A percentile compares a stretch with the other conserved stretches of the same genome.
phyloP scores from a whole-genome alignment of 2,888 invertebrate species.

The Acleris emargana region DNA sequence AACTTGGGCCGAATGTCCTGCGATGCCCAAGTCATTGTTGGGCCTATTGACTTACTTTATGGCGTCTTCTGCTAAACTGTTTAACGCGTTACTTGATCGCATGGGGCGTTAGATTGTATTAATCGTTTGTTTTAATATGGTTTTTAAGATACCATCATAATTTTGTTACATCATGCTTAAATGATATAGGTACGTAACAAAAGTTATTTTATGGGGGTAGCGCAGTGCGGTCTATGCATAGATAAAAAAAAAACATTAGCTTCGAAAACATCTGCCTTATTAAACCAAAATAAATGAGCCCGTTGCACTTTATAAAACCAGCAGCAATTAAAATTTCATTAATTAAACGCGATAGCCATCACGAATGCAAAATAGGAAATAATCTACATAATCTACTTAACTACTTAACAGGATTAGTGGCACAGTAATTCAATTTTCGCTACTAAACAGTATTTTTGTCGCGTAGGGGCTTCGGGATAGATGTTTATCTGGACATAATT shows the following conservation, averaged over 20 bases:
- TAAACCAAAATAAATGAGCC: conserved; percentile 17
- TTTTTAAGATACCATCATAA: no score
- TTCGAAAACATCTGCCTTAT: not conserved
- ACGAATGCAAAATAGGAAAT: conserved; percentile 32
- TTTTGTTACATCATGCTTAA: no score
- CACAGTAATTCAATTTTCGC: conserved; percentile 61
- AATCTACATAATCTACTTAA: conserved; percentile 32
- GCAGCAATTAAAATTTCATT: conserved; percentile 32
- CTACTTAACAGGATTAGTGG: conserved; percentile 46
- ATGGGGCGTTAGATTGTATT: conserved; percentile 19
- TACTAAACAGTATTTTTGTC: conserved; percentile 59
- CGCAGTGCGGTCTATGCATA: no score
- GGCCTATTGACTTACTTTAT: conserved; percentile 64
- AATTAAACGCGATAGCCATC: conserved; percentile 33
- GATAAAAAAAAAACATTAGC: no score
- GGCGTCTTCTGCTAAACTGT: conserved; percentile 63
- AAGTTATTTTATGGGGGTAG: no score
- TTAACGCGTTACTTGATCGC: conserved; percentile 63
- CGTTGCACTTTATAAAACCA: conserved; percentile 18
- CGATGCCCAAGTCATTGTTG: conserved; percentile 67
- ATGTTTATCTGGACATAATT: conserved; percentile 70
- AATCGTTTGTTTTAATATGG: not conserved
- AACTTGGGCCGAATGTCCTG: conserved; percentile 69
- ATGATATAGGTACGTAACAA: no score
- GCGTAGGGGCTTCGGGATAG: conserved; percentile 65